phyloP scores from a whole-genome alignment of 2,888 invertebrate species.

The Yponomeuta cagnagella region DNA sequence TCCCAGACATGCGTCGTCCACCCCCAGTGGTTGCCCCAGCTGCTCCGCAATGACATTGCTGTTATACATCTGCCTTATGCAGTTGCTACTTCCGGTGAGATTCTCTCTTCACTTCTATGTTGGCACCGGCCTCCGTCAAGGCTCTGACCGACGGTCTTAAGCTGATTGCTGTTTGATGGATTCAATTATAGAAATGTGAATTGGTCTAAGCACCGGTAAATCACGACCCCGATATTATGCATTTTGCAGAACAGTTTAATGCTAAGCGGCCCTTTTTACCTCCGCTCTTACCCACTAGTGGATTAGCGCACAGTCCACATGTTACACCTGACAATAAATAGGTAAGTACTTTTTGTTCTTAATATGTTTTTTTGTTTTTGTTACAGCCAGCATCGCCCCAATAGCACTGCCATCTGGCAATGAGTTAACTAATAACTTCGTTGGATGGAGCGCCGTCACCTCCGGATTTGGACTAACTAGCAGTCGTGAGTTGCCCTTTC shows the following conservation, averaged over 20 bases:
- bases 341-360: not conserved
- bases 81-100: constrained; percentile 29
- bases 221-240: too few relatives aligned
- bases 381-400: constrained; percentile 34
- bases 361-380: constrained; percentile 13
- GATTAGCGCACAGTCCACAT: too few relatives aligned
- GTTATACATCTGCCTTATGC: constrained; percentile 29
- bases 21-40: constrained; percentile 34
- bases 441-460: constrained; percentile 30
- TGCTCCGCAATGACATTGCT: constrained; percentile 42
- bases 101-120: constrained; percentile 18
- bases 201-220: too few relatives aligned
- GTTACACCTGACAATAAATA: not conserved
- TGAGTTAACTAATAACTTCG: constrained; percentile 28
- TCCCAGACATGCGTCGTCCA: constrained; percentile 36
- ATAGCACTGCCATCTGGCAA: constrained; percentile 34
- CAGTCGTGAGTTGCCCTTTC: not conserved
- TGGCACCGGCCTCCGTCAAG: too few relatives aligned
- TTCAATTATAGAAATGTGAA: too few relatives aligned
- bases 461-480: constrained; percentile 36
- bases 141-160: too few relatives aligned
- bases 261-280: too few relatives aligned
- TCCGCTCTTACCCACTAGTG: too few relatives aligned
- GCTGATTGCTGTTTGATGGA: too few relatives aligned
- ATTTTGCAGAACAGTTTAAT: too few relatives aligned